phyloP scores from a whole-genome alignment of 2,113 vertebrate genomes.

The Fregetta grallaria region DNA sequence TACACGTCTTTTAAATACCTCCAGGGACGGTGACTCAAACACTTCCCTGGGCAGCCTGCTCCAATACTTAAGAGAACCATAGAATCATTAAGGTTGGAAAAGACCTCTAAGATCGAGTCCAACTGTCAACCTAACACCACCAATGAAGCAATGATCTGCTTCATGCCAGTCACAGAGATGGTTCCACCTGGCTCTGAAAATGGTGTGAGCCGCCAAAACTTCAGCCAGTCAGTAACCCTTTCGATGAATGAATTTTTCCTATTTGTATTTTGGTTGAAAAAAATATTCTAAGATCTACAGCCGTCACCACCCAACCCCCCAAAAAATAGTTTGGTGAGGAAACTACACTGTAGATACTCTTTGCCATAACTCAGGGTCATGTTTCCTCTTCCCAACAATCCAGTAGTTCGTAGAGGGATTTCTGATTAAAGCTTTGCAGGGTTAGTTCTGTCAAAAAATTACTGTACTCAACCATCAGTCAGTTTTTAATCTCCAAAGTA shows the following conservation, averaged over 20 bases:
- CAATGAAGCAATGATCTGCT: no score
- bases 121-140: no score
- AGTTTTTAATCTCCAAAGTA: background rate
- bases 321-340: background rate
- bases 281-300: background rate
- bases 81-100: no score
- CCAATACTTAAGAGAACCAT: background rate
- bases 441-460: background rate
- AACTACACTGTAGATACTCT: background rate
- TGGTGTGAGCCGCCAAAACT: no score
- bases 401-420: background rate
- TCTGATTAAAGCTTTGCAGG: background rate
- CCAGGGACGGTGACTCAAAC: background rate
- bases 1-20: background rate
- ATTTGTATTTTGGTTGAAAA: background rate
- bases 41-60: background rate
- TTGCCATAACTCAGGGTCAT: background rate
- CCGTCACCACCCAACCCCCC: background rate
- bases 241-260: background rate
- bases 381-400: background rate
- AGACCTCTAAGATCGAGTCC: no score
- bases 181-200: no score
- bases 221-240: background rate
- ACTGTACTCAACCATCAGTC: background rate
- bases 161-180: no score